Evolutionary conservation across 2,797 vertebrate genomes (phyloP), one percentile per base, ranked within the genome.

Genomic region (Poeciliopsis paucimaculata): DNA sequence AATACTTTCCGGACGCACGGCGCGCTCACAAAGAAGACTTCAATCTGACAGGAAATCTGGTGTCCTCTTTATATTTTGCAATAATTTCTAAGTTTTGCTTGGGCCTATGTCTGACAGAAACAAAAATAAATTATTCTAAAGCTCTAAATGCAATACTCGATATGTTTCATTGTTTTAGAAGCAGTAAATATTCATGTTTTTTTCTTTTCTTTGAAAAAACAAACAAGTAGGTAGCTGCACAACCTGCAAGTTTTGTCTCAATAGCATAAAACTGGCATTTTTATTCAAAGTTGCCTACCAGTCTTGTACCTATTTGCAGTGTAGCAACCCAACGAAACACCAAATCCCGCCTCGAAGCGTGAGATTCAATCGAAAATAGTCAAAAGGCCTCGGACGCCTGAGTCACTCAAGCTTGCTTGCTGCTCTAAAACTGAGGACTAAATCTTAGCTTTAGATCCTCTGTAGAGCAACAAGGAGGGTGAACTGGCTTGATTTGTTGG

Each of bases 401-500:
- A 86, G 68, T 90, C 84, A 86, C 72, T 71, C 68, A 45, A n/a
- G 73, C 47, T 26, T 57, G 70, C 60, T 11, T 76, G 47, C 73
- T 74, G 43, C 82, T 75, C 81, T 81, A 75, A 84, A 78, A 83
- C 82, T 43, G 51, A 86, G 70, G 77, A 91, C 87, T 86, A 87
- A 88, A 90, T 87, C 82, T 87, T 76, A 86, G 81, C 87, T 89
- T 78, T 66, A 64, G 79, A 78, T 86, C 46, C 78, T 86, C 66
- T 72, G 2, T 49, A 66, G 57, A 73, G 36, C 4, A 23, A 45
- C 78, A 76, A 51, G 75, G 68, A 71, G 75, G 74, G 39, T 47
- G 79, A 85, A 87, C 86, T 83, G 82, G 76, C 88, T 91, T 86
- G 57, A 66, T 82, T 86, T 88, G 82, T 83, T 73, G 77, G 55